Conservation (phyloP, 2,797 vertebrate genomes). For the Kryptopterus vitreolus region DNA sequence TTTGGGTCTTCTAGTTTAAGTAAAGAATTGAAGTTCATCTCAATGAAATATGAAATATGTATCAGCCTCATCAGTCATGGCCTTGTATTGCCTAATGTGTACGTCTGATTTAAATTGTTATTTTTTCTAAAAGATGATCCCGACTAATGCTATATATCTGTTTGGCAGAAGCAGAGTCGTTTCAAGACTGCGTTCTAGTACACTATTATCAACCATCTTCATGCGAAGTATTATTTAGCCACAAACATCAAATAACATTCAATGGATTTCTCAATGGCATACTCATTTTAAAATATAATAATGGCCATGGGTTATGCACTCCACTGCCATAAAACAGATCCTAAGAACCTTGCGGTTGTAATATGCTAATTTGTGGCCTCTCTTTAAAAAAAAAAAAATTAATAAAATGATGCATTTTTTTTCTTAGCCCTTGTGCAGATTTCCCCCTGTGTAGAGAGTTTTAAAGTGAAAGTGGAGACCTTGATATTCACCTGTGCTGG, state of each 20-base stretch:
- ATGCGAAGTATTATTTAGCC: not conserved
- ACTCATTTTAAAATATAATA: not conserved
- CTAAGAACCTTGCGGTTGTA: not conserved
- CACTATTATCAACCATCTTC: not conserved
- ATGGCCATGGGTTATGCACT: not conserved
- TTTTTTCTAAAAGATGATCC: not conserved
- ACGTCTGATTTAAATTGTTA: not conserved
- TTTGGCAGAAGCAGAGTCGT: not conserved
- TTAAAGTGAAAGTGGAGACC: not conserved
- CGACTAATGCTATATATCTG: not conserved
- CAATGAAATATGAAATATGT: too few species aligned
- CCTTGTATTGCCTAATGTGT: not conserved
- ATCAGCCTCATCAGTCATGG: not conserved
- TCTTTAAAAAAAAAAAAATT: not conserved
- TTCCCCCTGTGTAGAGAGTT: not conserved
- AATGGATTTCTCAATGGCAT: not conserved
- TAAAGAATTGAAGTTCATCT: too few species aligned
- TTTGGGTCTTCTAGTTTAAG: too few species aligned
- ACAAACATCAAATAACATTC: not conserved
- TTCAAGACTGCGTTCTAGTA: not conserved
- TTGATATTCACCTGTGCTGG: not conserved
- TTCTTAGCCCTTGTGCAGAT: not conserved
- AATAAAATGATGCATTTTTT: too few species aligned
- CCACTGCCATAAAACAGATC: not conserved
- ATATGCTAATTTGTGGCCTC: not conserved